Percentiles rank a stretch among this genome's conserved stretches.
These are phyloP conservation scores for Ceratotherium simum DNA, from an alignment of 2,113 vertebrate genomes.

Conservation along the genomic window DNA sequence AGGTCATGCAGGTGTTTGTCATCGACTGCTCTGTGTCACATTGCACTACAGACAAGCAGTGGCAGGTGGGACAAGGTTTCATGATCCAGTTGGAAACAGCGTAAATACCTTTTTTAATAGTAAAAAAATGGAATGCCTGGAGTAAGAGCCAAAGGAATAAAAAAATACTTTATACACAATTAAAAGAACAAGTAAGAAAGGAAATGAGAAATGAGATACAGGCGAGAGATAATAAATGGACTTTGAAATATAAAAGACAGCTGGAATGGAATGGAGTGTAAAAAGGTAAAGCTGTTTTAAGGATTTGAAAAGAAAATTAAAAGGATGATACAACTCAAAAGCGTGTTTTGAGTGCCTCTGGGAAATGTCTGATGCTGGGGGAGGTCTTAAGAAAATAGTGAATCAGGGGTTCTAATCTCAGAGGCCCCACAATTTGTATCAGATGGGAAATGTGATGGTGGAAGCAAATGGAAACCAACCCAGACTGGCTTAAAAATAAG, in stretches of 20 bases:
- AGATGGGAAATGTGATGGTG: neutral
- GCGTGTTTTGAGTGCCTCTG: neutral
- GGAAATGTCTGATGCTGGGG: neutral
- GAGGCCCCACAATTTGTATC: neutral
- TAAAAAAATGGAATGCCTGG: neutral
- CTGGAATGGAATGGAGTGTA: neutral
- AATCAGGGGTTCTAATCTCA: neutral
- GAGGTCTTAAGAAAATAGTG: neutral
- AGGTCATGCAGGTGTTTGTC: neutral
- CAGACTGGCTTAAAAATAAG: neutral
- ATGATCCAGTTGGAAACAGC: neutral
- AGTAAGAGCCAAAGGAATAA: neutral
- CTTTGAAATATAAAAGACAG: neutral
- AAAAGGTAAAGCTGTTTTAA: neutral
- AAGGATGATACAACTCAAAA: neutral
- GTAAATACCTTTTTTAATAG: neutral
- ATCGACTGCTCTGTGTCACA: neutral
- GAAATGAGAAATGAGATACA: neutral
- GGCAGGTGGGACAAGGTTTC: neutral
- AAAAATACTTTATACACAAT: neutral
- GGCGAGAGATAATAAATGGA: neutral
- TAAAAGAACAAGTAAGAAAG: neutral
- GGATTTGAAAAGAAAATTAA: neutral
- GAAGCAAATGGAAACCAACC: neutral
- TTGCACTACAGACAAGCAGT: neutral